Conservation (phyloP, 2,888 invertebrate genomes). For the Agapostemon virescens region DNA sequence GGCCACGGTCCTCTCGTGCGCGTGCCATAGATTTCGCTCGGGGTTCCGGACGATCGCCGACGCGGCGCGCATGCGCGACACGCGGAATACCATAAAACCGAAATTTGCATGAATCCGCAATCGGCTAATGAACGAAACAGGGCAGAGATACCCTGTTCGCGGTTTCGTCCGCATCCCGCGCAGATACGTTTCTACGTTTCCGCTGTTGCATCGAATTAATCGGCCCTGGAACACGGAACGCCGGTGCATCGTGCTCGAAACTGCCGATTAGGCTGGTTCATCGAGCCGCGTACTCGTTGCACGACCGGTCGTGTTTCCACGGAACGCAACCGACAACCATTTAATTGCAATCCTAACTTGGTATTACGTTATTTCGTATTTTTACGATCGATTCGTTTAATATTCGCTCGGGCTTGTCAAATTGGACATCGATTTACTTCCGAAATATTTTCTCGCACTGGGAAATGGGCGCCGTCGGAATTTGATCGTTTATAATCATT, state of each 20-base stretch:
- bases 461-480: no score
- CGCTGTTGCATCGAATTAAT: conserved; percentile 8
- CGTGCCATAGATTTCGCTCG: not conserved
- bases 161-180: not conserved
- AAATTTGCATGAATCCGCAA: conserved; percentile 12
- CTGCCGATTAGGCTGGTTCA: not conserved
- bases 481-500: no score
- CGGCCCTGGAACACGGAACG: not conserved
- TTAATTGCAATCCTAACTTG: no score
- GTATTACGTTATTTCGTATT: no score
- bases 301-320: no score
- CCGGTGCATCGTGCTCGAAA: not conserved
- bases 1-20: not conserved
- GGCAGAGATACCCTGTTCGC: no score
- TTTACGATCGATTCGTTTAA: no score
- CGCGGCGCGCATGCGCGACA: not conserved
- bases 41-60: not conserved
- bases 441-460: no score
- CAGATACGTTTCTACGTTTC: conserved; percentile 5
- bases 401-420: no score
- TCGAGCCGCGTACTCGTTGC: not conserved
- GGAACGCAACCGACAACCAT: no score
- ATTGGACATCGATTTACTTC: no score
- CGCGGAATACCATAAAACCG: not conserved
- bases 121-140: not conserved